These are phyloP conservation scores for Melitaea athalia DNA, from an alignment of 2,888 invertebrate genomes.

Conservation along the genomic window DNA sequence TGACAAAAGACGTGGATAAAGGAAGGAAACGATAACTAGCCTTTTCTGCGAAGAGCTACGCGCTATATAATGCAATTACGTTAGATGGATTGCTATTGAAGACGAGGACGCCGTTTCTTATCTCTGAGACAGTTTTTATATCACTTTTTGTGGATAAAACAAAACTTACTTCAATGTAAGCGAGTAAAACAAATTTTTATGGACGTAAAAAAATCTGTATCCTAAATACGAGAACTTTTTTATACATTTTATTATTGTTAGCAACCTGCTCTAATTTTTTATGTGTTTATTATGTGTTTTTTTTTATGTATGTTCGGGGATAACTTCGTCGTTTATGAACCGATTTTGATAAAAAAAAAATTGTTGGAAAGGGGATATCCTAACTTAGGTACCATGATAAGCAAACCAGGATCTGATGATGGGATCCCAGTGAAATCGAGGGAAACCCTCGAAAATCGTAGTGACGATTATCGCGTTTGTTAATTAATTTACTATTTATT, in stretches of 20 bases:
- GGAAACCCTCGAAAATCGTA: too few species aligned
- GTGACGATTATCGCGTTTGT: too few species aligned
- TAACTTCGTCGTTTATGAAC: too few species aligned
- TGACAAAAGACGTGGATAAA: conserved; percentile 27
- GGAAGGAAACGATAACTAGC: conserved; percentile 23
- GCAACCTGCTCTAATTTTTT: background rate
- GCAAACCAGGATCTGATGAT: too few species aligned
- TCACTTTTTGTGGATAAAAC: conserved; percentile 27
- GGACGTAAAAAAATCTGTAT: conserved; percentile 8
- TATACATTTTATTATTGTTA: background rate
- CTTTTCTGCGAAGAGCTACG: conserved; percentile 24
- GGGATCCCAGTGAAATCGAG: too few species aligned
- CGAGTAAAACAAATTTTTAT: conserved; percentile 13
- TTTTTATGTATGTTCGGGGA: too few species aligned
- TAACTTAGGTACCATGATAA: too few species aligned
- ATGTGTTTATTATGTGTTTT: too few species aligned
- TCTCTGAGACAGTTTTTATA: conserved; percentile 29
- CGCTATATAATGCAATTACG: conserved; percentile 27
- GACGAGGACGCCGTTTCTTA: conserved; percentile 27
- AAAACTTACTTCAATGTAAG: conserved; percentile 16
- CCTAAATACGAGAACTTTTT: background rate
- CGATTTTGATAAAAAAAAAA: too few species aligned
- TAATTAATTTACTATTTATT: too few species aligned
- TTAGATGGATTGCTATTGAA: conserved; percentile 28
- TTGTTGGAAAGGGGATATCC: too few species aligned